phyloP scores from a whole-genome alignment of 2,888 invertebrate genomes.

The Sipunculus nudus region DNA sequence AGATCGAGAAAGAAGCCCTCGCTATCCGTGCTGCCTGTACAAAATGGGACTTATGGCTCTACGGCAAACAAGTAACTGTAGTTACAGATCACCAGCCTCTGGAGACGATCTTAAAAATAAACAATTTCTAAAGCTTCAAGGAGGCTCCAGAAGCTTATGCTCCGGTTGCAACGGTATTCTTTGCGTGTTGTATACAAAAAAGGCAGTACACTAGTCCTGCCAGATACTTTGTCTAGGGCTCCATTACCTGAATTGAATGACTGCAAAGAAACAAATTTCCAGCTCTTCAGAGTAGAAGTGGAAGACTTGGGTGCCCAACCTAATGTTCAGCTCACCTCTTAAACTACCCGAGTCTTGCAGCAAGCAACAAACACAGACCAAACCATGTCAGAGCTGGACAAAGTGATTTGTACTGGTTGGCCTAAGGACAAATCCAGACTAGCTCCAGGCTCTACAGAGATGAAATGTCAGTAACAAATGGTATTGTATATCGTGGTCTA shows the following conservation, averaged over 20 bases:
- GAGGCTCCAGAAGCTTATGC: constrained; percentile 11
- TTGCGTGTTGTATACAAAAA: constrained; percentile 8
- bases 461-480: neutral
- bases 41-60: constrained; percentile 14
- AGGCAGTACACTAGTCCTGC: neutral
- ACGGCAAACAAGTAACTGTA: constrained; percentile 29
- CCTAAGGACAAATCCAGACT: neutral
- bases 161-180: constrained; percentile 8
- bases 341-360: neutral
- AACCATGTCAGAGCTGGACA: neutral
- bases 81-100: constrained; percentile 16
- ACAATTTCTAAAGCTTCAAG: constrained; percentile 3
- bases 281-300: neutral
- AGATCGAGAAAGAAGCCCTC: constrained; percentile 7
- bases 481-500: neutral
- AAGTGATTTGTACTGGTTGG: constrained; percentile 4
- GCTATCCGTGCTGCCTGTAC: neutral
- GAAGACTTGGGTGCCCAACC: neutral
- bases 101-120: constrained; percentile 6
- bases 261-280: neutral
- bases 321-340: neutral
- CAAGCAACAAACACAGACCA: neutral
- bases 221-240: constrained; percentile 12
- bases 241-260: neutral
- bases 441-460: neutral